Base-by-base conservation (phyloP, 2,797 vertebrate species). In the Coendou prehensilis region DNA sequence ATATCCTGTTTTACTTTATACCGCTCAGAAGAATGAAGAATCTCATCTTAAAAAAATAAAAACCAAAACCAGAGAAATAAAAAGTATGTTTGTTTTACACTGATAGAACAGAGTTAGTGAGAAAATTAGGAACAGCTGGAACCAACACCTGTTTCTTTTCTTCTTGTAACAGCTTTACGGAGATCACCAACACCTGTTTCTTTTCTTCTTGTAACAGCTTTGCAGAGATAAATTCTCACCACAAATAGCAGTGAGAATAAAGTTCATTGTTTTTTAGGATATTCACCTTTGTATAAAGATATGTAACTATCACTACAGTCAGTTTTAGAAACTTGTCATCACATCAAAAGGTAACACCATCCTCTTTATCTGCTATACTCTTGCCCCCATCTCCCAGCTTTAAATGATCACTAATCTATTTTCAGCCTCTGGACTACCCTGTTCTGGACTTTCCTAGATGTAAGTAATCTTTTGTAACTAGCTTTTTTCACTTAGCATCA, bases 1-100 rank as follows among this genome's bases (percentile, higher is more conserved):
- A 45, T 33, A 69, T 67, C 54, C 71, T 47, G 11, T 56, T 73
- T 92, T 45, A 52, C 37, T 91, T 80, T 41, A 37, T 56, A 67
- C 37, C 7, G 14, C 61, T 88, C 47, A 50, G 87, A 95, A 93
- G 45, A 18, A 91, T 14, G 56, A 63, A 96, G 50, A 95, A 78
- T n/a, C 26, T 69, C 69, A 33, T 93, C 33, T 83, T 52, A 47
- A 50, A 80, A 50, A 73, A 71, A 37, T 45, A 50, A 28, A 50
- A 71, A 26, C 33, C n/a, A 2, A 93, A 64, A 50, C 5, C 47
- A 73, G 23, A 30, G 52, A 79, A 92, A 56, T 33, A 84, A 76
- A 84, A 87, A 56, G 8, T 59, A 0, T 50, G 22, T 61, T 20
- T 88, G 28, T 37, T 87, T 91, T 52, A 75, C 84, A 92, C 14